phyloP scores from a whole-genome alignment of 2,113 vertebrate genomes.

The Bujurquina vittata region DNA sequence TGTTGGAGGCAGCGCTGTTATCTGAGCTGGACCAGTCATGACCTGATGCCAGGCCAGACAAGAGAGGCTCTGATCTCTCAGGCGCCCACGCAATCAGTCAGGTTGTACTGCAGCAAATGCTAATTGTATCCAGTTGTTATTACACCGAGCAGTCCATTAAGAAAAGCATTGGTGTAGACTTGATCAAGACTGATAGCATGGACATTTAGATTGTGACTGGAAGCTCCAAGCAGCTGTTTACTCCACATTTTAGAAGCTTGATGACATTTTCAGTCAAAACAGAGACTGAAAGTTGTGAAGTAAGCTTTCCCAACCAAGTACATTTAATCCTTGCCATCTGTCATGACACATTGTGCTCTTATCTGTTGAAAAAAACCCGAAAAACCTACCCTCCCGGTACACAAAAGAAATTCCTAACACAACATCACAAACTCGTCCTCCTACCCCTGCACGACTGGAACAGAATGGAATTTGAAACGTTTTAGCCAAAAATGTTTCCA shows the following conservation, averaged over 20 bases:
- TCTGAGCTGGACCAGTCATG: slow-evolving; percentile 34
- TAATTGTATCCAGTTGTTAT: slow-evolving; percentile 68
- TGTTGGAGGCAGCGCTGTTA: slow-evolving; percentile 17
- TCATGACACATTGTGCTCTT: slow-evolving; percentile 35
- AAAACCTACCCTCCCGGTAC: slow-evolving; percentile 8
- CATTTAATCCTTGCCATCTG: slow-evolving; percentile 14
- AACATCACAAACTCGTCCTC: slow-evolving; percentile 13
- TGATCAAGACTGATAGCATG: slow-evolving; percentile 38
- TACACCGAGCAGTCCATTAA: slow-evolving; percentile 62
- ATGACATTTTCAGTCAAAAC: slow-evolving; percentile 29
- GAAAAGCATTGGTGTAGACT: slow-evolving; percentile 55
- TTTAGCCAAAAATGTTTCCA: slow-evolving; percentile 88
- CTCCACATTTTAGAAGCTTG: background rate
- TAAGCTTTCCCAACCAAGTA: background rate
- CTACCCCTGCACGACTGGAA: slow-evolving; percentile 68
- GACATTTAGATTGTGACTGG: slow-evolving; percentile 7
- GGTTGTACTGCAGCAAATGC: slow-evolving; percentile 53
- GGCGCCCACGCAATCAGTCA: slow-evolving; percentile 45
- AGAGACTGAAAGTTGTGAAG: background rate
- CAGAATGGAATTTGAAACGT: slow-evolving; percentile 88
- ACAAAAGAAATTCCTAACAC: slow-evolving; percentile 17
- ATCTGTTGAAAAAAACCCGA: slow-evolving; percentile 25
- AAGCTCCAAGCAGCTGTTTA: background rate
- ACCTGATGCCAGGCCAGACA: slow-evolving; percentile 40
- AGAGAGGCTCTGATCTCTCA: slow-evolving; percentile 24